Percentiles rank a stretch among this genome's conserved stretches.
phyloP scores from a whole-genome alignment of 30 jellyfish, hydroid and myxozoan genomes.

The Turritopsis rubra region DNA sequence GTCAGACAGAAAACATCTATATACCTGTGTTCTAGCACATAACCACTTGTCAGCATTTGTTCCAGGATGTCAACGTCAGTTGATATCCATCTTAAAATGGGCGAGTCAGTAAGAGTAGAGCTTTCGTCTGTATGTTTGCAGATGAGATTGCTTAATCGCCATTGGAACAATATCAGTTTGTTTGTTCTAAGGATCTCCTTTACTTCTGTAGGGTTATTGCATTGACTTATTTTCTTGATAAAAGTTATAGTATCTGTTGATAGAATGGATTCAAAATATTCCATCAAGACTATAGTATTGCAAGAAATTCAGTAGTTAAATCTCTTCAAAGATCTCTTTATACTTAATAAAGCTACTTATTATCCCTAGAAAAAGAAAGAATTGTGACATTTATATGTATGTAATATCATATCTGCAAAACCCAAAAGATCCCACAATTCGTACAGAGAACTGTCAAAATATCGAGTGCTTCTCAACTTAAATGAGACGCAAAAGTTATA shows the following conservation, averaged over 20 bases:
- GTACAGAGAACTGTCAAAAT: too few relatives aligned
- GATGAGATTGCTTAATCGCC: not conserved
- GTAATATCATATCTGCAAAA: too few relatives aligned
- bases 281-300: not conserved
- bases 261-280: not conserved
- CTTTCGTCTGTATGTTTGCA: not conserved
- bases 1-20: not conserved
- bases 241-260: not conserved
- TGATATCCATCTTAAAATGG: not conserved
- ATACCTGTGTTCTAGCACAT: conserved; percentile 26
- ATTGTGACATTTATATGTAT: too few relatives aligned
- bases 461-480: too few relatives aligned
- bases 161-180: not conserved
- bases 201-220: not conserved
- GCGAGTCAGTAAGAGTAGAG: not conserved
- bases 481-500: too few relatives aligned
- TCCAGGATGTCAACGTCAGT: not conserved
- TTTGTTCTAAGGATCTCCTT: not conserved
- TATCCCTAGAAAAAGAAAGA: too few relatives aligned
- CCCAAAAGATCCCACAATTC: too few relatives aligned
- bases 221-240: not conserved
- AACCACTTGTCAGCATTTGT: conserved; percentile 25
- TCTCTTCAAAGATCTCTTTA: too few relatives aligned
- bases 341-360: too few relatives aligned
- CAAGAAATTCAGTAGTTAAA: not conserved